phyloP scores from a whole-genome alignment of 2,888 invertebrate species.

The Opisthograptis luteolata region DNA sequence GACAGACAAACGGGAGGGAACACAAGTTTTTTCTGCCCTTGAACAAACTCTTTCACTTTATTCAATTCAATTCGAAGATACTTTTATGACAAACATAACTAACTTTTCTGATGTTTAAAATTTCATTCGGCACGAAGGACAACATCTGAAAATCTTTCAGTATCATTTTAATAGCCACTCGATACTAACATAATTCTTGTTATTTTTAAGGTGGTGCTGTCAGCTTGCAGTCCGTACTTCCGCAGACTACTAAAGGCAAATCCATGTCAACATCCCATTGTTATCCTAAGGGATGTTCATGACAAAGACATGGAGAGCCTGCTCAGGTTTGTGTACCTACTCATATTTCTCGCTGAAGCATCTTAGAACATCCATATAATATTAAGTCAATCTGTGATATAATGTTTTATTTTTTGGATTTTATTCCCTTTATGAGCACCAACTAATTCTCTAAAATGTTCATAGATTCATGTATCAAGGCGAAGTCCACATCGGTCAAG shows the following conservation, averaged over 20 bases:
- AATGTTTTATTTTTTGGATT: too few relatives aligned
- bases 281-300: constrained; percentile 93
- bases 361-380: too few relatives aligned
- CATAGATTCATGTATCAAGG: constrained; percentile 95
- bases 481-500: constrained; percentile 95
- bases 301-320: constrained; percentile 94
- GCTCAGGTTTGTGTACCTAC: constrained; percentile 80
- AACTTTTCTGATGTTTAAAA: too few relatives aligned
- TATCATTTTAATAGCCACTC: not conserved
- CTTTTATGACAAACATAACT: too few relatives aligned
- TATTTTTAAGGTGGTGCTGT: constrained; percentile 86
- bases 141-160: not conserved
- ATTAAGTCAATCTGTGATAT: too few relatives aligned
- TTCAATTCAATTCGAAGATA: too few relatives aligned
- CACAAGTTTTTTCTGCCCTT: too few relatives aligned
- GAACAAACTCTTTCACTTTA: too few relatives aligned
- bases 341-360: too few relatives aligned
- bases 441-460: constrained; percentile 1
- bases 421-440: too few relatives aligned
- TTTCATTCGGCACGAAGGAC: too few relatives aligned
- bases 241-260: constrained; percentile 94
- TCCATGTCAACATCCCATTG: constrained; percentile 95
- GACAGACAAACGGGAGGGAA: too few relatives aligned
- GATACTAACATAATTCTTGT: not conserved
- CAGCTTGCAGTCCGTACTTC: constrained; percentile 97